Evolutionary conservation across 1,140 invertebrate genomes (phyloP).

Genomic region (Bombus confusus): DNA sequence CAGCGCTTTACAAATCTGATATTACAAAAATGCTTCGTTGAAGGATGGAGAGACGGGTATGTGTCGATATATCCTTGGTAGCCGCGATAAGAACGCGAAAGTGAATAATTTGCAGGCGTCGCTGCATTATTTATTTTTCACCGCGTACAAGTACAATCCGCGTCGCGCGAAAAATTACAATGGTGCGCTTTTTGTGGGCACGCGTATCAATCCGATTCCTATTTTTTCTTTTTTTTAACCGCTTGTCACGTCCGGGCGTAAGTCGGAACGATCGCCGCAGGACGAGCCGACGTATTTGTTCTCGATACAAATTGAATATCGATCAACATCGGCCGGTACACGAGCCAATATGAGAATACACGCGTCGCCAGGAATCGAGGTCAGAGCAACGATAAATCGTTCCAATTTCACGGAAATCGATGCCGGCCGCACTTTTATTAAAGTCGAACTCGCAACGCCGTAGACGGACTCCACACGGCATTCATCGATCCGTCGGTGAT

Average conservation of each 20-base stretch:
- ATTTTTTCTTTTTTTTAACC: neutral
- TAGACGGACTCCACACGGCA: neutral
- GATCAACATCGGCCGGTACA: constrained; percentile 35
- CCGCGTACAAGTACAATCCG: too few relatives aligned
- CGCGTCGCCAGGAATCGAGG: constrained; percentile 36
- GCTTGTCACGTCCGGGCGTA: neutral
- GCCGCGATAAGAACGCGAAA: too few relatives aligned
- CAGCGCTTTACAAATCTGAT: too few relatives aligned
- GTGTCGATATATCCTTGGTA: too few relatives aligned
- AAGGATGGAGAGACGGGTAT: too few relatives aligned
- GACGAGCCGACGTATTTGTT: neutral
- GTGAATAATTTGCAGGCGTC: too few relatives aligned
- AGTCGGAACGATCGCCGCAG: neutral
- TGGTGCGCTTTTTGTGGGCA: neutral
- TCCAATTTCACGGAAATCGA: constrained; percentile 58
- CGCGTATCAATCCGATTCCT: neutral
- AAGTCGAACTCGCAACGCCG: constrained; percentile 55
- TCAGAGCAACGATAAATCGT: constrained; percentile 58
- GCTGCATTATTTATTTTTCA: too few relatives aligned
- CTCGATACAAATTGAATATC: constrained; percentile 43
- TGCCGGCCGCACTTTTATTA: constrained; percentile 58
- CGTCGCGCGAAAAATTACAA: neutral
- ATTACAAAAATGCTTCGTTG: too few relatives aligned
- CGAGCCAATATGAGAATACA: constrained; percentile 28
- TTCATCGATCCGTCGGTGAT: constrained; percentile 43